phyloP scores from a whole-genome alignment of 1,140 invertebrate species.

The Solenopsis invicta region DNA sequence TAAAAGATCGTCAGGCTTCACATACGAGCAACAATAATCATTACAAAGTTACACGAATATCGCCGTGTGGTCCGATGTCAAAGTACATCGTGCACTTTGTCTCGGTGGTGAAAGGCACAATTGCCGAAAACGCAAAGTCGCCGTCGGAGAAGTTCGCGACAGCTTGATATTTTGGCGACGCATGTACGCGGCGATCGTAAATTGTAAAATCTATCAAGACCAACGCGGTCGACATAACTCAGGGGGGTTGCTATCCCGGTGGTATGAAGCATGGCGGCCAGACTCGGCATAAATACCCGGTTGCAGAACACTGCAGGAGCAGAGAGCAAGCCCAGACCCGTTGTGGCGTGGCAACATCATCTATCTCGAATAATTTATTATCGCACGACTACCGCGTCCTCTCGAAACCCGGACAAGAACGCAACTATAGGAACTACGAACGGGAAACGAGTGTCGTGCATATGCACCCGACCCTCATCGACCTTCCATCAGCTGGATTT shows the following conservation, averaged over 20 bases:
- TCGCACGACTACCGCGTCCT: constrained; percentile 82
- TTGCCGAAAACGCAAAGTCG: constrained; percentile 59
- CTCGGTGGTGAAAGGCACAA: constrained; percentile 26
- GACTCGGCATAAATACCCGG: constrained; percentile 87
- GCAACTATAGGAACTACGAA: constrained; percentile 81
- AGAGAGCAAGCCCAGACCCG: constrained; percentile 79
- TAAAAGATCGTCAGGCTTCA: background rate
- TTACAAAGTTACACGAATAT: constrained; percentile 31
- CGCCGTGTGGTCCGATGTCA: constrained; percentile 7
- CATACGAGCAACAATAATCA: background rate
- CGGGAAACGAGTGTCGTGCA: constrained; percentile 78
- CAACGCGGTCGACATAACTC: constrained; percentile 87
- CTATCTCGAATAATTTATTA: constrained; percentile 87
- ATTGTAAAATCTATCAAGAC: constrained; percentile 88
- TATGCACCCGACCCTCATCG: constrained; percentile 41
- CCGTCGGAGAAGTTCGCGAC: constrained; percentile 57
- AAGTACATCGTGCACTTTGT: constrained; percentile 7
- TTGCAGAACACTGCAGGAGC: constrained; percentile 84
- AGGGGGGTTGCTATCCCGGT: constrained; percentile 81
- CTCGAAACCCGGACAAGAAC: constrained; percentile 86
- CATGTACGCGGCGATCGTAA: constrained; percentile 82
- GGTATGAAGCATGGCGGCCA: constrained; percentile 86
- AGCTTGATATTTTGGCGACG: constrained; percentile 77
- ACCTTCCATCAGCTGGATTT: constrained; percentile 54
- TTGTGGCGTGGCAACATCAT: constrained; percentile 87